Evolutionary conservation across 2,113 vertebrate genomes (phyloP), one percentile per base, ranked within the genome.

Genomic region (human): DNA sequence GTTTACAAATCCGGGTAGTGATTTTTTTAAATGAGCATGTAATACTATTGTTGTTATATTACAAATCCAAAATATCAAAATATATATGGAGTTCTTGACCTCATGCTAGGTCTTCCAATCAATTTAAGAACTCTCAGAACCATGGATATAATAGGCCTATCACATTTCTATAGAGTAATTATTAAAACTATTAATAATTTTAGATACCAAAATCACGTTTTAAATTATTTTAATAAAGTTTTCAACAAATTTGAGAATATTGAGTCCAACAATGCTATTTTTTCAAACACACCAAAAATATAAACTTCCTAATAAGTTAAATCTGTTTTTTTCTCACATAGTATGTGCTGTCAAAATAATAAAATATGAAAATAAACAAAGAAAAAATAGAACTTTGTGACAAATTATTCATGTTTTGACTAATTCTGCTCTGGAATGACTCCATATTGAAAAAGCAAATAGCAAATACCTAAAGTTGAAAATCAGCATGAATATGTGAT

Each of bases 301-400:
- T 45, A 61, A 82, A 43, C 32, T 57, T 66, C 1, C 14, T 55
- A 72, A 18, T 75, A 50, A 81, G 23, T 89, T 92, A 50, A 86
- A 50, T 59, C 11, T 68, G 27, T n/a, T 61, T 96, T 88, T 90
- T 89, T 79, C 50, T 89, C 9, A 89, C 23, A 78, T 43, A 84
- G 35, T 68, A 61, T 57, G 89, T 92, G 6, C 35, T 94, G 1
- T 64, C 8, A 76, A 23, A 40, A 64, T 3, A 12, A 57, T 87
- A 68, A 95, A 85, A 81, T 88, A 81, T 50, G 93, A 81, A 94
- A 78, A 89, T 55, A 20, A 87, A 52, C 11, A 35, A 76, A 38
- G 14, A 30, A 83, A 73, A 93, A 95, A 38, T 45, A 57, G 2
- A 68, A 82, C 45, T 82, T 90, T 93, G 3, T 35, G 75, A 85